phyloP scores from a whole-genome alignment of 2,113 vertebrate species.

The Hipposideros armiger region DNA sequence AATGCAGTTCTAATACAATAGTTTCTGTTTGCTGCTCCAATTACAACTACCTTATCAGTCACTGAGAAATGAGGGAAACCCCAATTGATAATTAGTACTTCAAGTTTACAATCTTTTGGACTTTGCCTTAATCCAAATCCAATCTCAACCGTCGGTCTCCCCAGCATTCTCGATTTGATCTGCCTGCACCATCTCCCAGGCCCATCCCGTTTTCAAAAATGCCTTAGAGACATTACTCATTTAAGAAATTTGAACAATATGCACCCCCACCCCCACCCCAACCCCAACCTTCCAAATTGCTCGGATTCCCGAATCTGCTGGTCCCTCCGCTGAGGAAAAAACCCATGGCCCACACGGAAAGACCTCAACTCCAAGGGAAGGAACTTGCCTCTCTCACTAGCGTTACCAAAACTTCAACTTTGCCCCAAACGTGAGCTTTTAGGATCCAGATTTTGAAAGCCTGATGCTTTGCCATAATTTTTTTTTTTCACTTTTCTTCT shows the following conservation, averaged over 20 bases:
- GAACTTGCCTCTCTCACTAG: background rate
- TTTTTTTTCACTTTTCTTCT: background rate
- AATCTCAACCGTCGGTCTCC: background rate
- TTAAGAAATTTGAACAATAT: background rate
- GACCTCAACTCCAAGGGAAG: background rate
- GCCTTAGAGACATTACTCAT: background rate
- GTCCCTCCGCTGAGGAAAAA: background rate
- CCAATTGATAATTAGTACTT: background rate
- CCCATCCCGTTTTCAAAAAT: background rate
- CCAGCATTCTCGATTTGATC: background rate
- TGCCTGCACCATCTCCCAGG: background rate
- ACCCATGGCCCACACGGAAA: background rate
- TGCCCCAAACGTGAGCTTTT: constrained; percentile 17
- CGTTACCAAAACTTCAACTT: constrained; percentile 58
- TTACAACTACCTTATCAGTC: background rate
- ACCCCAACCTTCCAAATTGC: background rate
- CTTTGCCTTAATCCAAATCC: constrained; percentile 59
- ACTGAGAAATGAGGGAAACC: background rate
- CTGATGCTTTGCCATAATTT: background rate
- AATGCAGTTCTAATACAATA: background rate
- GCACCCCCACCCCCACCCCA: background rate
- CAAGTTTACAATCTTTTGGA: constrained; percentile 39
- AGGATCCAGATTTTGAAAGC: constrained; percentile 43
- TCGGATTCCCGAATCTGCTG: background rate
- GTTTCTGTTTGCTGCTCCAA: background rate